Evolutionary conservation across 2,113 vertebrate genomes (phyloP).

Genomic region (Bombycilla garrulus): DNA sequence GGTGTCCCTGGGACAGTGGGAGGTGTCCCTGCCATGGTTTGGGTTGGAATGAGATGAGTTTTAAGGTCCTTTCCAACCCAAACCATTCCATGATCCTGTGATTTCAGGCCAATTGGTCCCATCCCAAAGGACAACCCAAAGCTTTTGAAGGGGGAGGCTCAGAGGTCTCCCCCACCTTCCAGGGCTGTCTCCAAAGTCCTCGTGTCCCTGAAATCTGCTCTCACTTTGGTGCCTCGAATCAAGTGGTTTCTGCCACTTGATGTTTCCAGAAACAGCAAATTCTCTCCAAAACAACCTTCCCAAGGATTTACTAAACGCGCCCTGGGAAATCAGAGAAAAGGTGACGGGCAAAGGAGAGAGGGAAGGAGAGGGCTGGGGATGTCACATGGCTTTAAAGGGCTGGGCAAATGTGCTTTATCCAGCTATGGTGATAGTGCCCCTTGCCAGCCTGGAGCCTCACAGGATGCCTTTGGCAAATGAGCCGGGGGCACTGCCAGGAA

Average conservation of each 20-base stretch:
- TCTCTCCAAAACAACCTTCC: neutral
- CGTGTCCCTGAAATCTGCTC: neutral
- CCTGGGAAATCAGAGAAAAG: neutral
- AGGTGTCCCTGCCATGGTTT: neutral
- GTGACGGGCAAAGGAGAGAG: neutral
- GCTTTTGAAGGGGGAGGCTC: neutral
- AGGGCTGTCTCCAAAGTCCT: neutral
- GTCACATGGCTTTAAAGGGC: neutral
- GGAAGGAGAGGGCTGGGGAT: neutral
- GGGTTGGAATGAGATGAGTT: accelerated
- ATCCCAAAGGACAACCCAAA: neutral
- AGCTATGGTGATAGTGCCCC: neutral
- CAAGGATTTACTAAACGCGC: neutral
- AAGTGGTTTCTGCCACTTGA: neutral
- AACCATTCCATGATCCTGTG: neutral
- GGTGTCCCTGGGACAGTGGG: neutral
- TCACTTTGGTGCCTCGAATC: neutral
- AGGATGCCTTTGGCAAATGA: neutral
- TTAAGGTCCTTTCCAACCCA: neutral
- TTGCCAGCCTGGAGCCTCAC: neutral
- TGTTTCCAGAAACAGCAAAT: neutral
- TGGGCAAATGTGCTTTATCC: neutral
- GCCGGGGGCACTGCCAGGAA: neutral
- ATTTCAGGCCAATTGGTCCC: too few species aligned
- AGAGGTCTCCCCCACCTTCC: neutral